A percentile compares a stretch with the other conserved stretches of the same genome.
Conservation (phyloP, 92 coral and sea anemone species). For the Meandrina meandrites region DNA sequence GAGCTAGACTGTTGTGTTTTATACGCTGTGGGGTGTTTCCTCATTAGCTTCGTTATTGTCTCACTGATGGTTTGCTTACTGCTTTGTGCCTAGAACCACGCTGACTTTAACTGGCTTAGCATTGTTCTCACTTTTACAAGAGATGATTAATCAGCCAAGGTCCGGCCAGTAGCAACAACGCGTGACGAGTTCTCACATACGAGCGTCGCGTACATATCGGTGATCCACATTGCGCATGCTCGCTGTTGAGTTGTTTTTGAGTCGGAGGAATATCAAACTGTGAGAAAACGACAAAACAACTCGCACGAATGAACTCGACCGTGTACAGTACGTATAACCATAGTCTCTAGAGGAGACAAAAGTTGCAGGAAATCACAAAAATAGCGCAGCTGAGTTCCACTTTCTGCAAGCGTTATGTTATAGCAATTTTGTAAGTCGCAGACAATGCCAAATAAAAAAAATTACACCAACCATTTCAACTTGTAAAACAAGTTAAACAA, state of each 20-base stretch:
- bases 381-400: neutral
- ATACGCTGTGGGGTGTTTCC: neutral
- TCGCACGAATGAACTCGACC: neutral
- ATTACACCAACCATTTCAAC: too few relatives aligned
- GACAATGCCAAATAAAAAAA: too few relatives aligned
- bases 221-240: neutral
- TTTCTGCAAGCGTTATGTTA: too few relatives aligned
- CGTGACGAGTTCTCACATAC: neutral
- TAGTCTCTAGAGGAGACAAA: too few relatives aligned
- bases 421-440: too few relatives aligned
- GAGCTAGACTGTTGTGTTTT: neutral
- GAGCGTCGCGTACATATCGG: neutral
- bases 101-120: neutral
- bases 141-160: neutral
- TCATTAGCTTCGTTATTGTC: neutral
- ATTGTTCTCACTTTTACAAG: neutral
- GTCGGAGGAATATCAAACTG: neutral
- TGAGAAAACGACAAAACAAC: neutral
- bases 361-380: neutral
- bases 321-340: neutral
- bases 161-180: neutral
- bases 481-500: too few relatives aligned
- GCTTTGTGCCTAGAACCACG: neutral
- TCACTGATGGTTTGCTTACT: neutral
- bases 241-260: neutral